phyloP scores from a whole-genome alignment of 1,140 invertebrate genomes.

The Mya arenaria region DNA sequence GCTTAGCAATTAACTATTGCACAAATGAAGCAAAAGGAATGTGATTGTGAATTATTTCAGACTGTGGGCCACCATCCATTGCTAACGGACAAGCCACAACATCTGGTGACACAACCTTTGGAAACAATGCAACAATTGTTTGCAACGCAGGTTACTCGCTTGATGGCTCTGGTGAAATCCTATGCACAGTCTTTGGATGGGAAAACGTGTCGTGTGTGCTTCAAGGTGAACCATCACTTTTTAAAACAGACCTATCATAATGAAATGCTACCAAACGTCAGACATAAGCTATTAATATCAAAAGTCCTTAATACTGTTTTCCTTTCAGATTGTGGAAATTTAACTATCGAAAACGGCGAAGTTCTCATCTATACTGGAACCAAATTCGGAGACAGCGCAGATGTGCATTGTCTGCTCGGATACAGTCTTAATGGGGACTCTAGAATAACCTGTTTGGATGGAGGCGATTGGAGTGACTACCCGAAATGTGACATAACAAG shows the following conservation, averaged over 20 bases:
- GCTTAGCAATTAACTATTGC: too few relatives aligned
- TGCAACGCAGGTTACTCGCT: not conserved
- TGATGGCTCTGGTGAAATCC: not conserved
- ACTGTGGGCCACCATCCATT: not conserved
- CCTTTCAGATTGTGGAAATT: constrained; percentile 4
- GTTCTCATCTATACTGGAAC: too few relatives aligned
- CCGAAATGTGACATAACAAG: too few relatives aligned
- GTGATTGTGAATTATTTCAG: too few relatives aligned
- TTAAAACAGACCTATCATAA: not conserved
- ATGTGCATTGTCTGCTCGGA: too few relatives aligned
- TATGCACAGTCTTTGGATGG: not conserved
- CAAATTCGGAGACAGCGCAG: too few relatives aligned
- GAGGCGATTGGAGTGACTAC: too few relatives aligned
- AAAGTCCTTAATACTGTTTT: too few relatives aligned
- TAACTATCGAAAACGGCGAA: too few relatives aligned
- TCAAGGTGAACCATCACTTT: not conserved
- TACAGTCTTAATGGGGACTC: too few relatives aligned
- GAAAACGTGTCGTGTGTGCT: not conserved
- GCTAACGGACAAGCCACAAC: not conserved
- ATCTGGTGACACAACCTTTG: not conserved
- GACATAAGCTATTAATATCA: not conserved
- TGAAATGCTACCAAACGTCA: not conserved
- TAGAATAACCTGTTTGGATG: too few relatives aligned
- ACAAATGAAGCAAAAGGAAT: too few relatives aligned
- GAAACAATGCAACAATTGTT: not conserved